These are phyloP conservation scores for Montipora sp. DNA, from an alignment of 64 coral and sea anemone species.

Conservation along the genomic window DNA sequence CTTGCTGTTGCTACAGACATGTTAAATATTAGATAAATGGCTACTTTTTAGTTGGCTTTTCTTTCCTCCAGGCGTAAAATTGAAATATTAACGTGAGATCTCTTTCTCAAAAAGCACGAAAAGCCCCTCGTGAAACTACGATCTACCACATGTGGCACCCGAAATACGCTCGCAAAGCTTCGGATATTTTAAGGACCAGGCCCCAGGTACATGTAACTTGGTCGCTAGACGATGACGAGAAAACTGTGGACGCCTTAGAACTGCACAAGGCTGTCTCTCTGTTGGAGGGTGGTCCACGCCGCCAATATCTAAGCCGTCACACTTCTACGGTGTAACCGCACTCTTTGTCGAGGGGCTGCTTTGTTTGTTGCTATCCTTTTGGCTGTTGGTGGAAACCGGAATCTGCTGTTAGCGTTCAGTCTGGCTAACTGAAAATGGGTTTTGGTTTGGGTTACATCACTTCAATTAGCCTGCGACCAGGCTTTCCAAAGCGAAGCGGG, in stretches of 20 bases:
- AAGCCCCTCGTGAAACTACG: too few relatives aligned
- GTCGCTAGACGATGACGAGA: neutral
- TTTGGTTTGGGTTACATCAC: too few relatives aligned
- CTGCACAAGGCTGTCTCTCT: neutral
- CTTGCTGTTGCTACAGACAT: too few relatives aligned
- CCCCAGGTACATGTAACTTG: neutral
- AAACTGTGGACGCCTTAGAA: neutral
- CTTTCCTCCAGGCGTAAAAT: neutral
- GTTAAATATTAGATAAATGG: too few relatives aligned
- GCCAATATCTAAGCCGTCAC: neutral
- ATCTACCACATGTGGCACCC: too few relatives aligned
- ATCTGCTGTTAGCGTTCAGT: too few relatives aligned
- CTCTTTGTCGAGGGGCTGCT: neutral
- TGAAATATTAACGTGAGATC: neutral
- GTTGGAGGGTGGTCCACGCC: neutral
- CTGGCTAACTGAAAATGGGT: too few relatives aligned
- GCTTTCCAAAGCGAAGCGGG: too few relatives aligned
- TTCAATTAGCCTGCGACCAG: too few relatives aligned
- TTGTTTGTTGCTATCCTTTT: neutral
- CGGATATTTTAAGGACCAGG: too few relatives aligned
- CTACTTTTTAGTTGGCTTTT: neutral
- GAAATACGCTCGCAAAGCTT: too few relatives aligned
- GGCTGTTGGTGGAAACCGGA: slow-evolving; percentile 6
- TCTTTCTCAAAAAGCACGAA: too few relatives aligned
- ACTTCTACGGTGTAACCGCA: neutral